Base-by-base conservation (phyloP, 2,888 invertebrate genomes). In the Gasteruption jaculator region DNA sequence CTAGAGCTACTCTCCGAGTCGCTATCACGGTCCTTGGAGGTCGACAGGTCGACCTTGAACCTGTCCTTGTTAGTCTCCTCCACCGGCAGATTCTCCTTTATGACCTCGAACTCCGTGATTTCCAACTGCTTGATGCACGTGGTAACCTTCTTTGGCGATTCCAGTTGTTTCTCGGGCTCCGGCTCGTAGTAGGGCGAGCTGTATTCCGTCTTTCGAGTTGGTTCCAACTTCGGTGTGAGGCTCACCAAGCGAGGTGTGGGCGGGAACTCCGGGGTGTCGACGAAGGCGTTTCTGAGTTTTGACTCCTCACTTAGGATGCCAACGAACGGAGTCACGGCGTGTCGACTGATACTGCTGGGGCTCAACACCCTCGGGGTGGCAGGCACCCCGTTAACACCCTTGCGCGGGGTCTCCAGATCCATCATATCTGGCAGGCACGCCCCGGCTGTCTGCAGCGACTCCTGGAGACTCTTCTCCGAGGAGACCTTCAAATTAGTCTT, bases 241-340 rank as follows among this genome's bases (percentile, higher is more conserved):
- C 56, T 48, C n/a, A 68, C 59, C n/a, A n/a, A n/a, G 11, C 59
- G 55, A 3, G 71, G 71, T 0, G 71, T 71, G 2, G 53, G 57
- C 2, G 71, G 70, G 27, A 66, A 64, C 24, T 68, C 70, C 2
- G 70, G 70, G 0, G 71, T 70, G 3, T 54, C 45, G 5, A 68
- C 57, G 10, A 63, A 60, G 11, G 58, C 54, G n/a, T 53, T 56
- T 21, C 68, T 49, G 33, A 57, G 65, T 2, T 45, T 49, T 0
- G 58, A 53, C 6, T 67, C 59, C 2, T 67, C 65, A 18, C 36
- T 46, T 5, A 41, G 32, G 1, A 50, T 43, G 20, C 56, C 55
- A 3, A 50, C 35, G 26, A 59, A 63, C 1, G 58, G 58, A 1
- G 58, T 61, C 0, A 58, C 49, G 3, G 52, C 41, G 33, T 43